These are phyloP conservation scores for Apodemus sylvaticus DNA, from an alignment of 2,113 vertebrate species.

Conservation along the genomic window DNA sequence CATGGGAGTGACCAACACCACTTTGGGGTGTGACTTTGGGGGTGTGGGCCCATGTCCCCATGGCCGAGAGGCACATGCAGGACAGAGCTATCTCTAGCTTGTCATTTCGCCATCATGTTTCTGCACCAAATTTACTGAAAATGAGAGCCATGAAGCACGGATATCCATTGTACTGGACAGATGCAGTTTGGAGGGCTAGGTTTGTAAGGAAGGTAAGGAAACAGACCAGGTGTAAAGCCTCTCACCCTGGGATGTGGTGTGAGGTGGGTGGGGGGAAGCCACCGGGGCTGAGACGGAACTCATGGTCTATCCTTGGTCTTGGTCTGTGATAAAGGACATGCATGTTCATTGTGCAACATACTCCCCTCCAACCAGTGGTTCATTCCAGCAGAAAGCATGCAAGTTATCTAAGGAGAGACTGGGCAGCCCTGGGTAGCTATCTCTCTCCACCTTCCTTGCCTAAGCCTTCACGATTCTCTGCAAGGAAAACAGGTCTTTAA, in stretches of 20 bases:
- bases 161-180: neutral
- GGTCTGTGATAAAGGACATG: neutral
- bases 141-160: neutral
- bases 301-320: neutral
- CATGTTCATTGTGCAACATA: neutral
- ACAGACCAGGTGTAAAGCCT: neutral
- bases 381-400: neutral
- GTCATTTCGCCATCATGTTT: rapidly evolving
- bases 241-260: neutral
- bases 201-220: too few species aligned
- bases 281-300: neutral
- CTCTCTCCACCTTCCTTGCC: neutral
- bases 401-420: neutral
- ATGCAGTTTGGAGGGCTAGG: neutral
- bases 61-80: neutral
- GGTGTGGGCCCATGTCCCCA: neutral
- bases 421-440: neutral
- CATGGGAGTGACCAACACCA: rapidly evolving
- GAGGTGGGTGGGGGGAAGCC: neutral
- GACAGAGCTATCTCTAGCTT: neutral
- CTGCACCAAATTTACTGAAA: neutral
- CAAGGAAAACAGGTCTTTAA: neutral
- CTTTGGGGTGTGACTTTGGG: neutral
- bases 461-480: rapidly evolving
- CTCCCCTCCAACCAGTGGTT: neutral